These are phyloP conservation scores for Mohoua ochrocephala DNA, from an alignment of 2,113 vertebrate genomes.

Conservation along the genomic window DNA sequence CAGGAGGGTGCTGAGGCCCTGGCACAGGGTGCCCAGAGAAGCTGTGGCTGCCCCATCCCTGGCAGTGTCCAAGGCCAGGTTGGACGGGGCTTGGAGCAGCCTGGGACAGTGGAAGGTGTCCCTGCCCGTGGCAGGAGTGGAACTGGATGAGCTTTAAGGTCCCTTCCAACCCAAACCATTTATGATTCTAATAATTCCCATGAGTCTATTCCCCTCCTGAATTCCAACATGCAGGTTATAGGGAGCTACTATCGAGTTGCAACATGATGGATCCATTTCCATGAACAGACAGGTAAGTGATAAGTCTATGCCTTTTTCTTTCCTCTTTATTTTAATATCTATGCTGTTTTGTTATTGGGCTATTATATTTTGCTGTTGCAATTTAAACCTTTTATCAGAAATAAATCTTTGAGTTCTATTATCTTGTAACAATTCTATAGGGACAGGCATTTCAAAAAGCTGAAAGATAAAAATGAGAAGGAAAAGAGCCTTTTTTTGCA, in stretches of 20 bases:
- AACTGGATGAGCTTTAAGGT: neutral
- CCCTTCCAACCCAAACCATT: neutral
- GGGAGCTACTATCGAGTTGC: neutral
- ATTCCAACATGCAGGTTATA: neutral
- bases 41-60: neutral
- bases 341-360: neutral
- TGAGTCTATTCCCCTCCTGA: neutral
- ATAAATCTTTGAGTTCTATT: constrained; percentile 41
- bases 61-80: fast-evolving
- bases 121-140: neutral
- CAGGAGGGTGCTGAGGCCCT: neutral
- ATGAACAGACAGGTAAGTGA: neutral
- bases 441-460: constrained; percentile 9
- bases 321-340: constrained; percentile 12
- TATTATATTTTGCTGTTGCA: constrained; percentile 44
- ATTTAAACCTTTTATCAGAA: constrained; percentile 43
- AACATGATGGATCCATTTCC: neutral
- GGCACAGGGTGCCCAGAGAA: neutral
- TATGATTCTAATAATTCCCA: neutral
- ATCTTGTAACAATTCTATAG: neutral
- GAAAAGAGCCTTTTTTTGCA: neutral
- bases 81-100: fast-evolving
- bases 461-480: constrained; percentile 1
- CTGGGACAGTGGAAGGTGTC: neutral
- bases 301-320: neutral